Evolutionary conservation across 2,888 invertebrate species (phyloP), one percentile per base, ranked within the genome.

Genomic region (Latrodectus hesperus): DNA sequence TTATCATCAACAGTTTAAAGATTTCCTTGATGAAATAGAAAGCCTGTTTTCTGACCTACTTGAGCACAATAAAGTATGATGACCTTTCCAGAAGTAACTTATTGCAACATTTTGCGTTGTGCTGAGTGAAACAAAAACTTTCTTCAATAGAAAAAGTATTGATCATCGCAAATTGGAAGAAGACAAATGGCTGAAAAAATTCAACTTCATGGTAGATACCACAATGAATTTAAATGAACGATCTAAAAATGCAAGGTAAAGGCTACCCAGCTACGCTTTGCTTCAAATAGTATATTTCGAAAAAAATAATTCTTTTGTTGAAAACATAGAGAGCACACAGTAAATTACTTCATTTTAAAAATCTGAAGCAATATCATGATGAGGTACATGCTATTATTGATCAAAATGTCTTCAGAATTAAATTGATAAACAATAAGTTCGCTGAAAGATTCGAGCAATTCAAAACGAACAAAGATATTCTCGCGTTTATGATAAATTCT

Each of bases 21-120:
- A 74, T 51, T 80, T 73, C 17, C 51, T 73, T 64, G 51, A 17
- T 12, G 52, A 81, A 73, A 81, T 64, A 64, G 81, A 81, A 65
- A 81, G 52, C 74, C 52, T 74, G 81, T 81, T 74, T 81, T 81
- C 74, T 67, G 74, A 81, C 53, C 67, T 67, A 67, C 67, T 75
- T 68, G 75, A 68, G 9, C 74, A 74, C 82, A 82, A 68, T 75
- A 75, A 82, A 82, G 82, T 75, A 74, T 49, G 55, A 82, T 74
- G 68, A 74, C n/a, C 74, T 74, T 75, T 82, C 67, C 82, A 82
- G 49, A 82, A 51, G 80, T 80, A 72, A 80, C 17, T 49, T 79
- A 38, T 79, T 79, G 72, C 26, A 79, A 70, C 52, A 22, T 77
- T 77, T 77, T 51, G 52, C 68, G 68, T 77, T 77, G 68, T 77